Evolutionary conservation across 2,888 invertebrate species (phyloP), one percentile per base, ranked within the genome.

Genomic region (Mylabris sibirica): DNA sequence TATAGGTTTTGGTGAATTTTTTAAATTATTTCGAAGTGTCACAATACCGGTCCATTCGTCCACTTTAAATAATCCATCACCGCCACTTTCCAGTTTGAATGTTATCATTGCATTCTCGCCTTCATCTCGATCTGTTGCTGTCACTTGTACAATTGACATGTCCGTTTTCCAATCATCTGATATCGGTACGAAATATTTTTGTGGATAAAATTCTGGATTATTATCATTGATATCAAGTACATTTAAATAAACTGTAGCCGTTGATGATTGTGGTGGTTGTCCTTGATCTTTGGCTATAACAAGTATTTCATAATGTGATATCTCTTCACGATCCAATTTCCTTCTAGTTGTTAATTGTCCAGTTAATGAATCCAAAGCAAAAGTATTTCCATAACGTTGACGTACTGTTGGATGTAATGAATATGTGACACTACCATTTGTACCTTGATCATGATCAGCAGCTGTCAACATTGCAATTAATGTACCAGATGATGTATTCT

Each of bases 201-300:
- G 89, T 0, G 98, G 98, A 86, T 97, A 97, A 86, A 98, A 97
- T 79, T 91, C 89, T 0, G 98, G 98, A 77, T 90, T 90, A 83
- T 98, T 97, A 85, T 98, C 98, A 84, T 98, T 98, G 14, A 95
- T 90, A 85, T 98, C 98, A 70, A 91, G 87, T 20, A 98, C 89
- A 74, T 87, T 90, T 6, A 98, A 85, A 79, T 90, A 88, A 63
- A 98, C 92, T 0, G 95, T 94, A 9, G 96, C 95, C 0, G 96
- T 95, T 8, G 97, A 95, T 20, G 96, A 95, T 82, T 96, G 93
- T 0, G 96, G 92, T 34, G 96, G 95, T 78, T 91, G 91, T 9
- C 97, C 98, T 86, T 95, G 95, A 87, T 98, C 98, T 85, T 90
- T 92, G 14, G 98, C 98, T 65, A 96, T 88, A 2, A 98, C 92